Evolutionary conservation across 2,113 vertebrate species (phyloP).

Genomic region (Bettongia penicillata): DNA sequence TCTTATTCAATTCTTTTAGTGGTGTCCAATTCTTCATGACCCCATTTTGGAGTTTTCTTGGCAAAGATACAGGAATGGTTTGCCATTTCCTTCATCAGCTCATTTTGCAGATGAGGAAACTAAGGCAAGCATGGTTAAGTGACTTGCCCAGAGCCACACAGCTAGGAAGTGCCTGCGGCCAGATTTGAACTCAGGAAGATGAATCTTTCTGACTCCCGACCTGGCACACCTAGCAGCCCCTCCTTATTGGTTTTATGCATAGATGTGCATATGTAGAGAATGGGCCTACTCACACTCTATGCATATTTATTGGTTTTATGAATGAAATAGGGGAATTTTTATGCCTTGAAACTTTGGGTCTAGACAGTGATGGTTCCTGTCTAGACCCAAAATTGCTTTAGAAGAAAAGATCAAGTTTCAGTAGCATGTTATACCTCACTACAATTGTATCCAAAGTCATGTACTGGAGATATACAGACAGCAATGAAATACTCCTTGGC

Average conservation of each 20-base stretch:
- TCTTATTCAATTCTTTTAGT: background rate
- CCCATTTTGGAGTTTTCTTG: background rate
- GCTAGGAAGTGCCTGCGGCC: no score
- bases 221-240: no score
- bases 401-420: slow-evolving; percentile 13
- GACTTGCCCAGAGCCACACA: background rate
- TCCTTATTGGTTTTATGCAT: background rate
- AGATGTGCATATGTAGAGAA: background rate
- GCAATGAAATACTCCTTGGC: background rate
- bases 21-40: background rate
- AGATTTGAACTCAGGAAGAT: no score
- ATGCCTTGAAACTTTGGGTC: no score
- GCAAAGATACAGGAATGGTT: background rate
- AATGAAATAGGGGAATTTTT: slow-evolving; percentile 30
- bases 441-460: background rate
- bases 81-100: no score
- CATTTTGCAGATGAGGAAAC: no score
- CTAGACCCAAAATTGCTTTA: background rate
- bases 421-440: background rate
- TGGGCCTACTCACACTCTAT: background rate
- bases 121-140: background rate
- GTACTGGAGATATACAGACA: background rate
- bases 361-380: slow-evolving; percentile 39
- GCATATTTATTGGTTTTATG: slow-evolving; percentile 17
- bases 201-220: no score